Base-by-base conservation (phyloP, 2,888 invertebrate genomes). In the Acrobasis suavella region DNA sequence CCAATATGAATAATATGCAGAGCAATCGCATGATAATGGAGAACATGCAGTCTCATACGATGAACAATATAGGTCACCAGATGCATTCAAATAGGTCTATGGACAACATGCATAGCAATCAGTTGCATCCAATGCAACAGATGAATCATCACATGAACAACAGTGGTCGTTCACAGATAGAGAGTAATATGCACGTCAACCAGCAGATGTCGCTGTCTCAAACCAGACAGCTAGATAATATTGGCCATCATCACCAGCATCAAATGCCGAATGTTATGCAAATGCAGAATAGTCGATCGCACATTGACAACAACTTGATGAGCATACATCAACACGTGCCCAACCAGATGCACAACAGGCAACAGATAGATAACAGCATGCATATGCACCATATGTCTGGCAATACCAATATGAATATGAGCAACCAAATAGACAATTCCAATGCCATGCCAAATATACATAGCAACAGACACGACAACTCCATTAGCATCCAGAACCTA, bases 191-290 rank as follows among this genome's bases (percentile, higher is more conserved):
- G 83, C 91, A 91, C 72, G 80, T 86, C 12, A 90, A 86, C 71
- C 90, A 89, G 70, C 91, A 89, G 75, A 82, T 91, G 79, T 72
- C 85, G 1, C 82, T 91, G 78, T 89, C 86, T 73, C 89, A 87
- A 72, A 89, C 86, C 66, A 84, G 92, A 70, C 88, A 85, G 70
- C 82, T 89, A 71, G 92, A 92, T 38, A 89, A 86, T 72, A 78
- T 84, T 22, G 72, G 78, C 7, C 83, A 87, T 60, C 92, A 91
- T 69, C 92, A 91, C 65, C 91, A 90, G 72, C 91, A 92, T 74
- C 91, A 88, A 77, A 89, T 91, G 82, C 72, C 89, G 15, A 90
- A 89, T 68, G 83, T 87, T 14, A 92, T 92, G 89, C 91, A 91
- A 69, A 85, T 91, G 66, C 91, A 88, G 76, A 90, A 83, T 70